phyloP scores from a whole-genome alignment of 2,797 vertebrate genomes.

The Zenarchopterus dispar region DNA sequence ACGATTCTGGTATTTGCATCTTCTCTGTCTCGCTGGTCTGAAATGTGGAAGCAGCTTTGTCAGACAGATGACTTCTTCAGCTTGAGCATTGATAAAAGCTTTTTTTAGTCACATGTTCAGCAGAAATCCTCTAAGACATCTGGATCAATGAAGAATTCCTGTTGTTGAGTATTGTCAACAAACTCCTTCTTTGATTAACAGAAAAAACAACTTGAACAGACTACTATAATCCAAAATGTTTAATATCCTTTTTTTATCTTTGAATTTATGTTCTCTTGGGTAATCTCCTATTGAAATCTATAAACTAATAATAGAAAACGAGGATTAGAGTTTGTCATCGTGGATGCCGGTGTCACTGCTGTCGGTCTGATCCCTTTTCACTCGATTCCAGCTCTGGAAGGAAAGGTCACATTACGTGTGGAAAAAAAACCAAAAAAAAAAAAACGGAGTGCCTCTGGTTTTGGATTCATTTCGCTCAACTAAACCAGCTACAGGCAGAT shows the following conservation, averaged over 20 bases:
- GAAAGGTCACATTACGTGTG: conserved; percentile 39
- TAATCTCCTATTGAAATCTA: conserved; percentile 8
- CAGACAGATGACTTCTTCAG: not conserved
- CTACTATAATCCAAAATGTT: no score
- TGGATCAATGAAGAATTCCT: no score
- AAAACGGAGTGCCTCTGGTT: conserved; percentile 35
- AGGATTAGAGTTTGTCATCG: not conserved
- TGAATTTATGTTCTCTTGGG: not conserved
- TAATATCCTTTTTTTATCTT: no score
- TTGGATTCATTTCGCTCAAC: conserved; percentile 31
- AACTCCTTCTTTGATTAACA: no score
- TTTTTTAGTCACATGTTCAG: no score
- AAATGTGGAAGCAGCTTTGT: not conserved
- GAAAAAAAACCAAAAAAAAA: no score
- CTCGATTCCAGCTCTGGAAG: conserved; percentile 22
- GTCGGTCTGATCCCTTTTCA: conserved; percentile 8
- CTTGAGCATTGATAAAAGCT: no score
- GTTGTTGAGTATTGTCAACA: no score
- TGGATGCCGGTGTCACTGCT: not conserved
- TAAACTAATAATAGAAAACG: not conserved
- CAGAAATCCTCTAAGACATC: no score
- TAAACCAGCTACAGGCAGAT: conserved; percentile 51
- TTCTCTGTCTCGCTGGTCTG: conserved; percentile 8
- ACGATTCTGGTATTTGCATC: conserved; percentile 1
- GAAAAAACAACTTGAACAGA: no score